Evolutionary conservation across 1,140 invertebrate genomes (phyloP), one percentile per base, ranked within the genome.

Genomic region (Piezodorus guildinii): DNA sequence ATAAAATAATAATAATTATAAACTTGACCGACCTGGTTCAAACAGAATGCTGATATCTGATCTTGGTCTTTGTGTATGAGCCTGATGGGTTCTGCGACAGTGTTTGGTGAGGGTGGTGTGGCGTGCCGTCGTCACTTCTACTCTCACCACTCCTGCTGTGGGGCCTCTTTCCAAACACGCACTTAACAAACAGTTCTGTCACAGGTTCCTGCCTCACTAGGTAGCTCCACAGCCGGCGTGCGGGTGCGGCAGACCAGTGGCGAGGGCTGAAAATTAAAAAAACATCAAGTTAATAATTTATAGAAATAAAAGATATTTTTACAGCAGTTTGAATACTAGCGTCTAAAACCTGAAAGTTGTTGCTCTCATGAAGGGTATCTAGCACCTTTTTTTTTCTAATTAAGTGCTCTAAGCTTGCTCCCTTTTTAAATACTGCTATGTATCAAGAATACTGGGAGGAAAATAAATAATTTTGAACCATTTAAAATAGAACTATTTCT

Each of bases 61-160:
- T 99, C 96, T 79, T 97, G 94, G 74, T 99, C 96, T 77, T 98
- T 98, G 74, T 99, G 96, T 66, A 98, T 95, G 66, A 99, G 94
- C 64, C 94, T 83, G 63, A 97, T 91, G 46, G 92, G 88, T 70
- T 90, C 89, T 54, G 84, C 80, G 66, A 84, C 73, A 65, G 23
- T 4, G 27, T 19, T 19, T 1, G 17, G 52, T 15, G 17, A 2
- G 17, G 52, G 12, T 21, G 17, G 21, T 21, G 23, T 5, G 52
- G 52, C 21, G 9, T 8, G 1, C 15, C 19, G 6, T 21, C 14
- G 15, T 56, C 52, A 15, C 52, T 56, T 23, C 52, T 56, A 23
- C 52, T 56, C 17, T 56, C 52, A 3, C 52, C 52, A 56, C 52
- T 56, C 30, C n/a, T 60, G 16, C 62, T 34, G 45, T 56, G 46